phyloP scores from a whole-genome alignment of 2,797 vertebrate genomes.

The Sciurus carolinensis region DNA sequence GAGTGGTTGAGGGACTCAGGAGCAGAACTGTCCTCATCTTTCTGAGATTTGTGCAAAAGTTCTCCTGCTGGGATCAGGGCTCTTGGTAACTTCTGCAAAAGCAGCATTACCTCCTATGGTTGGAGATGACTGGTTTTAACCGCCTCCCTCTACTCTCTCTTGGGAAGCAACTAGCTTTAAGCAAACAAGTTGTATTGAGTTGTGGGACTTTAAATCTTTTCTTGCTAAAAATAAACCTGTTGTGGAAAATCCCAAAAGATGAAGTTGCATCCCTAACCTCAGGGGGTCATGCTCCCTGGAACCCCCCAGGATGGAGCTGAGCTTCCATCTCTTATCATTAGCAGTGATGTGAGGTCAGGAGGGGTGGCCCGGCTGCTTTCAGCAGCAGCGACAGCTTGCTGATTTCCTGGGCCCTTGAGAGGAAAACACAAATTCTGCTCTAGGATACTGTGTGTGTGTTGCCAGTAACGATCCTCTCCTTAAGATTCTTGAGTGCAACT shows the following conservation, averaged over 20 bases:
- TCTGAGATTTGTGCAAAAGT: background rate
- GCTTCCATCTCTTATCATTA: conserved; percentile 73
- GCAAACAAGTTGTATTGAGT: conserved; percentile 50
- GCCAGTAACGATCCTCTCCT: conserved; percentile 38
- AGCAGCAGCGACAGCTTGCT: conserved; percentile 48
- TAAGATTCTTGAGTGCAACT: background rate
- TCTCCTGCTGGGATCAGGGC: background rate
- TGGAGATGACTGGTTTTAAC: background rate
- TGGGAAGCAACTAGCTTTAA: conserved; percentile 57
- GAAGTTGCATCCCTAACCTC: conserved; percentile 11
- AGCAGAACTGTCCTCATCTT: background rate
- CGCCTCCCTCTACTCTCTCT: background rate
- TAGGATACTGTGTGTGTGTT: background rate
- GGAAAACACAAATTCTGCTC: conserved; percentile 47
- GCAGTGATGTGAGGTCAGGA: conserved; percentile 81
- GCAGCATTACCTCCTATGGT: background rate
- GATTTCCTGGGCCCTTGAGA: conserved; percentile 60
- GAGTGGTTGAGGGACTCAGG: background rate
- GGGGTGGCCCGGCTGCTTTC: conserved; percentile 68
- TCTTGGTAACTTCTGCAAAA: background rate
- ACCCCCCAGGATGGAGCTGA: background rate
- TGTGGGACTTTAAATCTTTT: conserved; percentile 69
- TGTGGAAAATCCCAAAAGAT: conserved; percentile 76
- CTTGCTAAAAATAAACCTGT: conserved; percentile 76
- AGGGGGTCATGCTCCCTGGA: background rate